Evolutionary conservation across 2,888 invertebrate genomes (phyloP).

Genomic region (Diploptera punctata): DNA sequence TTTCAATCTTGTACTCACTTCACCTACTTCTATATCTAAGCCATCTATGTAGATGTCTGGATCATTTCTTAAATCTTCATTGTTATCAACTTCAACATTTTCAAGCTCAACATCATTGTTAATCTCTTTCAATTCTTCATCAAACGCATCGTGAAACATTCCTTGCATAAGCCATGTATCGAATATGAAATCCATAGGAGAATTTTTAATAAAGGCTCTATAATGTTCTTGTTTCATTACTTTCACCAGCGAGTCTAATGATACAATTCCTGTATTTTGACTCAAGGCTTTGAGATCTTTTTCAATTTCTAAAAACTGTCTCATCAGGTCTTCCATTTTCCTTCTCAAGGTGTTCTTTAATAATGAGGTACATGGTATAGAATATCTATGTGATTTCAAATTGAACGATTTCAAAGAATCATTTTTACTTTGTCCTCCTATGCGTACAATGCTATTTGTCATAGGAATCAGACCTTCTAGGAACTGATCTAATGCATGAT

Average conservation of each 20-base stretch:
- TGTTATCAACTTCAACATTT: neutral
- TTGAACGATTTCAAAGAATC: neutral
- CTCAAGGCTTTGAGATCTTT: neutral
- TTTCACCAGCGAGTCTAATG: neutral
- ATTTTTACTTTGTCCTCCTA: neutral
- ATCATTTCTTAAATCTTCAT: neutral
- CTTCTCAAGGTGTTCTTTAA: neutral
- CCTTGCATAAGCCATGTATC: neutral
- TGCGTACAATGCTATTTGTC: neutral
- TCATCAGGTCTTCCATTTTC: neutral
- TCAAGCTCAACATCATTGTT: neutral
- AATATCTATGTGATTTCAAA: neutral
- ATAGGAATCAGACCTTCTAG: neutral
- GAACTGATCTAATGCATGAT: conserved; percentile 79
- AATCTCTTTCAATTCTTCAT: neutral
- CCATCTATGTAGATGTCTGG: neutral
- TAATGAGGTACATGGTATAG: neutral
- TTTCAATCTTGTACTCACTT: neutral
- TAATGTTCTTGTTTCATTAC: neutral
- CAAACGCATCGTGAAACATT: neutral
- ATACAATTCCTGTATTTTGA: neutral
- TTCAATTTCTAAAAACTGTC: neutral
- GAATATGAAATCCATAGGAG: neutral
- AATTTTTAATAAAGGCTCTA: neutral
- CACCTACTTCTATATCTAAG: neutral